These are phyloP conservation scores for Pundamilia nyererei DNA, from an alignment of 2,113 vertebrate genomes.

Conservation along the genomic window DNA sequence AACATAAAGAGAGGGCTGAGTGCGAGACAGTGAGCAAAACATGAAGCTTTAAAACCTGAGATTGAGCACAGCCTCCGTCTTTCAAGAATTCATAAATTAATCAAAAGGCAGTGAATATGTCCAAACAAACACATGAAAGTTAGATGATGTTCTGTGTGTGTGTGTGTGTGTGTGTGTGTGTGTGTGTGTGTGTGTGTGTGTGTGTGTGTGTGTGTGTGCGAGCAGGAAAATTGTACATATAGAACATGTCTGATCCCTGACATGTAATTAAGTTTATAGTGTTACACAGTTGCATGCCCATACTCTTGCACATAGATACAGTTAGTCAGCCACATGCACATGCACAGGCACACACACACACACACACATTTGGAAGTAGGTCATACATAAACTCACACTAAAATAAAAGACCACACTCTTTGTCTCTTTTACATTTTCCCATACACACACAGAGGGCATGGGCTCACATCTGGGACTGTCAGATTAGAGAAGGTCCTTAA, in stretches of 20 bases:
- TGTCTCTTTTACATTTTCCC: conserved; percentile 22
- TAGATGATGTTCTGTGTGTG: conserved; percentile 1
- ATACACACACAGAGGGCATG: conserved; percentile 3
- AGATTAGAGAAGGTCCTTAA: conserved; percentile 68
- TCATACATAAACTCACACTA: conserved; percentile 28
- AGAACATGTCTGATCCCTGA: conserved; percentile 51
- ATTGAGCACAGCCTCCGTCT: conserved; percentile 40
- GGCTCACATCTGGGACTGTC: conserved; percentile 58
- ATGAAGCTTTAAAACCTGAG: conserved; percentile 70
- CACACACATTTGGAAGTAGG: conserved; percentile 16
- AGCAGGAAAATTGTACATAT: conserved; percentile 28
- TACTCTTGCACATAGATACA: background rate
- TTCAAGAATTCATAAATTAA: conserved; percentile 68
- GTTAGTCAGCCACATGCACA: background rate
- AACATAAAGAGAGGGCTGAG: background rate
- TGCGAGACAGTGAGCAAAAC: background rate
- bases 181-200: background rate
- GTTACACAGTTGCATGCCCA: conserved; percentile 30
- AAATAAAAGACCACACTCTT: conserved; percentile 37
- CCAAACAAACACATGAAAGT: conserved; percentile 69
- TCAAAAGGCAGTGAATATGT: conserved; percentile 56
- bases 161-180: background rate
- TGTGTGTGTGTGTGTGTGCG: background rate
- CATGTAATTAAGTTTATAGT: conserved; percentile 69
- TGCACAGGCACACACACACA: background rate